A percentile compares a stretch with the other conserved stretches of the same genome.
These are phyloP conservation scores for Drosophila pseudotalamancana DNA, from an alignment of 2,888 invertebrate genomes.

Conservation along the genomic window DNA sequence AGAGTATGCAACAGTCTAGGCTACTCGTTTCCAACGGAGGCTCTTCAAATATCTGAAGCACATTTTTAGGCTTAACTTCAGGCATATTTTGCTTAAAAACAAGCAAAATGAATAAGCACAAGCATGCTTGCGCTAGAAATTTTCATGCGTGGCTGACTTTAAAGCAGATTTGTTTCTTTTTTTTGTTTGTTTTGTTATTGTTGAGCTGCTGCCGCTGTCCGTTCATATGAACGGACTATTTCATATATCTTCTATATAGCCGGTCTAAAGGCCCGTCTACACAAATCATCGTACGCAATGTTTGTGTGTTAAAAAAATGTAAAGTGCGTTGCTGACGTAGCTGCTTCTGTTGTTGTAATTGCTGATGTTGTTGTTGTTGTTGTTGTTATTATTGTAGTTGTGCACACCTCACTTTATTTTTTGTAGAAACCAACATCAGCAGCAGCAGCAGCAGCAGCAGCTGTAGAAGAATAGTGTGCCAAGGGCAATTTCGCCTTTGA, in stretches of 20 bases:
- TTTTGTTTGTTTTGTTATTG: conserved; percentile 6
- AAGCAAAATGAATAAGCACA: conserved; percentile 6
- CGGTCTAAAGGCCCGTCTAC: conserved; percentile 61
- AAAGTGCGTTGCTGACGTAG: conserved; percentile 59
- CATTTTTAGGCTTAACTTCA: conserved; percentile 8
- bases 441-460: too few species aligned
- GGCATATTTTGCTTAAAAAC: neutral
- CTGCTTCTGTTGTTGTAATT: conserved; percentile 26
- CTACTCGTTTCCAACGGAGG: too few species aligned
- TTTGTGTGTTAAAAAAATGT: conserved; percentile 29
- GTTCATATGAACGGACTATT: conserved; percentile 44
- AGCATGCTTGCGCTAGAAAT: conserved; percentile 16
- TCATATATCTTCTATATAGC: conserved; percentile 60
- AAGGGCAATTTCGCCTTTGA: conserved; percentile 78
- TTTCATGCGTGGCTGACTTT: conserved; percentile 67
- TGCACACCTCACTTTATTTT: conserved; percentile 34
- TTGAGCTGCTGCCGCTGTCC: conserved; percentile 28
- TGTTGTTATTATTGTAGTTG: conserved; percentile 7
- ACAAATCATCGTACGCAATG: conserved; percentile 73
- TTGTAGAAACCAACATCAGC: conserved; percentile 21
- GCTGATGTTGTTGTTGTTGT: conserved; percentile 12
- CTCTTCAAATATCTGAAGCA: neutral
- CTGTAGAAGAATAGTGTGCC: conserved; percentile 60
- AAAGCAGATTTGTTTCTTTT: conserved; percentile 12
- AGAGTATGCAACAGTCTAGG: conserved; percentile 7